These are phyloP conservation scores for Melanitta fusca DNA, from an alignment of 2,797 vertebrate genomes.

Conservation along the genomic window DNA sequence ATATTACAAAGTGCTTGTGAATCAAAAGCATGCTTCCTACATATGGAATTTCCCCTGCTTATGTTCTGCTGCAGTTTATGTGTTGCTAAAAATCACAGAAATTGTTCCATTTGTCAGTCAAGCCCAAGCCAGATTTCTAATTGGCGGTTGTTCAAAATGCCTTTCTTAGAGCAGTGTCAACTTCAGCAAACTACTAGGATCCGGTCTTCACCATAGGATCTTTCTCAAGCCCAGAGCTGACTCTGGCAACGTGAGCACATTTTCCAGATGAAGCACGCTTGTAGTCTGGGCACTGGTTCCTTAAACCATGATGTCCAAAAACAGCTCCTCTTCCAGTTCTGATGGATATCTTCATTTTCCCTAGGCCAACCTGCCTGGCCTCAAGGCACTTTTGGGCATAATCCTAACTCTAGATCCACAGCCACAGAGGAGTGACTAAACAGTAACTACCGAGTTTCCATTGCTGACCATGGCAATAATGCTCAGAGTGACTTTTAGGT, in stretches of 20 bases:
- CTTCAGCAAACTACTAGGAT: neutral
- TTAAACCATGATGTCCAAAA: neutral
- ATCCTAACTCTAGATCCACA: neutral
- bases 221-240: neutral
- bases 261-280: neutral
- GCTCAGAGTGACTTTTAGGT: neutral
- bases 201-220: neutral
- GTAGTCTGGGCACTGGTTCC: neutral
- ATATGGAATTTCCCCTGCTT: neutral
- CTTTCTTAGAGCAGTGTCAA: neutral
- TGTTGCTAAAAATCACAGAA: neutral
- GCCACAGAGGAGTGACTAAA: neutral
- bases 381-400: neutral
- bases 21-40: constrained; percentile 48
- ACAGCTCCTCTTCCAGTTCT: neutral
- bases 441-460: neutral
- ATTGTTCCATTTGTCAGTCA: neutral
- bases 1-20: neutral
- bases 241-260: neutral
- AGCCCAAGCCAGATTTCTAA: constrained; percentile 2
- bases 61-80: constrained; percentile 11
- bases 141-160: constrained; percentile 4
- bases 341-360: neutral
- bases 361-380: neutral
- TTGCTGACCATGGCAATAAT: fast-evolving